These are phyloP conservation scores for Cromileptes altivelis DNA, from an alignment of 2,113 vertebrate genomes.

Conservation along the genomic window DNA sequence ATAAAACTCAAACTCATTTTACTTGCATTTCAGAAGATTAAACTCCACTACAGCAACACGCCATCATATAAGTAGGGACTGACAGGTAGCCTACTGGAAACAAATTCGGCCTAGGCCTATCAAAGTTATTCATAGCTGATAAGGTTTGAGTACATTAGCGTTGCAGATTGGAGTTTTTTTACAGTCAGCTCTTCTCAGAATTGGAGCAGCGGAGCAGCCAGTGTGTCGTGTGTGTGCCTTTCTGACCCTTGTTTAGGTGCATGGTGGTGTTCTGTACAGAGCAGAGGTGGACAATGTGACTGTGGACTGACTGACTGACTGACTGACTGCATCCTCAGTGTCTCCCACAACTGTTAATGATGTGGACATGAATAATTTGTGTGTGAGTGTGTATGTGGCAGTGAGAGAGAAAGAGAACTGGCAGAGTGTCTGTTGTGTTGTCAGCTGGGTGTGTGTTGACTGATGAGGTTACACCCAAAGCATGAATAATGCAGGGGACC, in stretches of 20 bases:
- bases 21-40: background rate
- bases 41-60: background rate
- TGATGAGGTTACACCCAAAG: slow-evolving; percentile 76
- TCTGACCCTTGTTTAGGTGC: background rate
- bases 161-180: background rate
- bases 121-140: background rate
- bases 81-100: background rate
- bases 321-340: slow-evolving; percentile 20
- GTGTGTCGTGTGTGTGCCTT: no score
- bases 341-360: slow-evolving; percentile 37
- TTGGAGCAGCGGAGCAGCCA: slow-evolving; percentile 2
- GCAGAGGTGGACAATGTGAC: background rate
- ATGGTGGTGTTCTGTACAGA: background rate
- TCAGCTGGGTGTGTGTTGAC: slow-evolving; percentile 56
- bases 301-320: slow-evolving; percentile 31
- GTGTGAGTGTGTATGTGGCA: background rate
- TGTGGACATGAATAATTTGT: slow-evolving; percentile 50
- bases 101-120: background rate
- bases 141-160: background rate
- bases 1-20: background rate
- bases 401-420: slow-evolving; percentile 15
- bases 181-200: background rate
- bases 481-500: slow-evolving; percentile 71
- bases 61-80: background rate
- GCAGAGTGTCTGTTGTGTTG: slow-evolving; percentile 48